Evolutionary conservation across 2,113 vertebrate species (phyloP).

Genomic region (Chloropsis cyanopogon): DNA sequence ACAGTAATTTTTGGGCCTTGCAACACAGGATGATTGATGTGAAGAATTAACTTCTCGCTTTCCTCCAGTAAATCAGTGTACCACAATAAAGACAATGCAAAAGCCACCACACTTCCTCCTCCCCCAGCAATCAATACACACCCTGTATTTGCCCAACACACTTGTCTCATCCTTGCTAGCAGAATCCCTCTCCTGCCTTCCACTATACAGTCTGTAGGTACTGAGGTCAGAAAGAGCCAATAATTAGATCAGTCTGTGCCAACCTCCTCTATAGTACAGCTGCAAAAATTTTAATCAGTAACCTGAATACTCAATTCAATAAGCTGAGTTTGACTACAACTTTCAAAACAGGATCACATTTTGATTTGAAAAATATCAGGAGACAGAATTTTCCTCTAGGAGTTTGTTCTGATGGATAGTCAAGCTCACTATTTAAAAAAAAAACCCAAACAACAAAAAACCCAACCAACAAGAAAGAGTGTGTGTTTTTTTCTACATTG

Average conservation of each 20-base stretch:
- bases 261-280: background rate
- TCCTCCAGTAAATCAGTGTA: conserved; percentile 3
- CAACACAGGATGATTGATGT: background rate
- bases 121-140: background rate
- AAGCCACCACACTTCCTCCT: background rate
- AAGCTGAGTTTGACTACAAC: background rate
- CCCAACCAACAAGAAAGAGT: background rate
- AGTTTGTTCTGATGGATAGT: background rate
- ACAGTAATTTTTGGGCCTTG: background rate
- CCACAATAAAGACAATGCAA: background rate
- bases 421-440: background rate
- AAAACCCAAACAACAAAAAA: background rate
- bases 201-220: background rate
- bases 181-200: background rate
- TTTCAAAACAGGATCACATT: background rate
- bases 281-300: background rate
- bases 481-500: background rate
- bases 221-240: background rate
- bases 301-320: background rate
- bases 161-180: background rate
- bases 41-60: background rate
- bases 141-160: background rate
- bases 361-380: background rate
- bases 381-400: background rate
- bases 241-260: background rate